phyloP scores from a whole-genome alignment of 35 echinoderm and acorn worm species.

The Acanthaster planci region DNA sequence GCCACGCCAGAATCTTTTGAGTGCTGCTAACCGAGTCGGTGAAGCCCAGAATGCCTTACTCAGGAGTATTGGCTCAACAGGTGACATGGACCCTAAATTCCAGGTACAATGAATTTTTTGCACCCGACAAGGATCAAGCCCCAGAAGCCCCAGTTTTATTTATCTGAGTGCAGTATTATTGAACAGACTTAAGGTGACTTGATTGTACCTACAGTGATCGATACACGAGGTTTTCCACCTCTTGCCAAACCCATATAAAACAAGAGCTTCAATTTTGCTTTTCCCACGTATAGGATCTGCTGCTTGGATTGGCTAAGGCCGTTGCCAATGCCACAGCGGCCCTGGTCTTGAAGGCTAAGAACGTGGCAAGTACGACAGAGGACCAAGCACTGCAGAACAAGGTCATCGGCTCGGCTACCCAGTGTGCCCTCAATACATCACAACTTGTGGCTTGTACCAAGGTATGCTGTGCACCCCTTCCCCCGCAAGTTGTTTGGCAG shows the following conservation, averaged over 20 bases:
- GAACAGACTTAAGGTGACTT: too few relatives aligned
- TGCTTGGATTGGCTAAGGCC: slow-evolving; percentile 80
- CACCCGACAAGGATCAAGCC: too few relatives aligned
- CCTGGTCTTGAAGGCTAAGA: slow-evolving; percentile 84
- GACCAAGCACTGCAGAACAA: slow-evolving; percentile 71
- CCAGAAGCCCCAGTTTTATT: too few relatives aligned
- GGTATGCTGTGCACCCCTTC: slow-evolving; percentile 32
- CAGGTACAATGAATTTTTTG: too few relatives aligned
- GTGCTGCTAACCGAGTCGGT: slow-evolving; percentile 84
- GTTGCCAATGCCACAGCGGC: slow-evolving; percentile 91
- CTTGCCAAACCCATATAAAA: too few relatives aligned
- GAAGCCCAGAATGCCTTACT: slow-evolving; percentile 83
- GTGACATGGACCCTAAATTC: slow-evolving; percentile 93
- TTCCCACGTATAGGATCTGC: slow-evolving; percentile 56
- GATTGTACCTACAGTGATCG: too few relatives aligned
- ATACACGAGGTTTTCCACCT: too few relatives aligned
- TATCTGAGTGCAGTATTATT: too few relatives aligned
- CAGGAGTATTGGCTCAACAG: slow-evolving; percentile 61
- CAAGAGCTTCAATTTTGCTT: background rate
- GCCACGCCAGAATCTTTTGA: slow-evolving; percentile 80
- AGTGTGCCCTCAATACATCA: slow-evolving; percentile 91
- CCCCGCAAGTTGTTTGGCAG: too few relatives aligned
- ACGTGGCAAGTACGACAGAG: slow-evolving; percentile 79
- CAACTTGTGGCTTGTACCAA: slow-evolving; percentile 94
- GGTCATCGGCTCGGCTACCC: slow-evolving; percentile 83